Percentiles rank a stretch among this genome's conserved stretches.
Evolutionary conservation across 2,113 vertebrate genomes (phyloP).

Genomic region (Alethe castanea): DNA sequence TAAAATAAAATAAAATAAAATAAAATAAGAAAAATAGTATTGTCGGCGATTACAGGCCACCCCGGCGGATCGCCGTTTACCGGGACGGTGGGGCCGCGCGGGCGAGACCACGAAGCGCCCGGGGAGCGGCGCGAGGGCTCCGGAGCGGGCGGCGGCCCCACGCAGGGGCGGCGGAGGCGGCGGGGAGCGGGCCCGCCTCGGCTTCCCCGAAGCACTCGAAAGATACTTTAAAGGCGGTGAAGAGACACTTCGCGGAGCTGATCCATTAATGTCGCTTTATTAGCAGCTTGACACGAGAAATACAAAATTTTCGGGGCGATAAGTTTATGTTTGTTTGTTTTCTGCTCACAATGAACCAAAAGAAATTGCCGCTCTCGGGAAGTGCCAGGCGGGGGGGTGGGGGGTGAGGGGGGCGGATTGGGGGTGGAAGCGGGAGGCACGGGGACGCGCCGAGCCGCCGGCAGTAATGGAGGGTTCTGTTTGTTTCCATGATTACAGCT

Average conservation of each 20-base stretch:
- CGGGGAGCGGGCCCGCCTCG: not conserved
- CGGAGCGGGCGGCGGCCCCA: not conserved
- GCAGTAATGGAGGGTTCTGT: slow-evolving; percentile 24
- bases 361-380: slow-evolving; percentile 28
- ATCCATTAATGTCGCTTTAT: not conserved
- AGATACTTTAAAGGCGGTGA: not conserved
- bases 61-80: not conserved
- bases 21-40: not conserved
- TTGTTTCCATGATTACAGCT: slow-evolving; percentile 47
- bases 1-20: no score
- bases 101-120: no score
- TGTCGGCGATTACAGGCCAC: not conserved
- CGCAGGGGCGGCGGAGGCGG: not conserved
- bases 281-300: slow-evolving; percentile 17
- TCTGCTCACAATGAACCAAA: slow-evolving; percentile 1
- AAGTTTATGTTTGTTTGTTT: slow-evolving; percentile 50
- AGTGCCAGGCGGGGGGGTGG: not conserved
- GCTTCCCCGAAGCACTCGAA: not conserved
- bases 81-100: not conserved
- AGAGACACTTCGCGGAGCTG: slow-evolving; percentile 5
- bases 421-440: not conserved
- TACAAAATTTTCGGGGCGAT: slow-evolving; percentile 28
- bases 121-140: not conserved
- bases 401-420: not conserved
- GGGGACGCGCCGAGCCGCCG: not conserved